Percentiles rank a stretch among this genome's conserved stretches.
These are phyloP conservation scores for Montipora sp. DNA, from an alignment of 64 coral and sea anemone genomes.

Conservation along the genomic window DNA sequence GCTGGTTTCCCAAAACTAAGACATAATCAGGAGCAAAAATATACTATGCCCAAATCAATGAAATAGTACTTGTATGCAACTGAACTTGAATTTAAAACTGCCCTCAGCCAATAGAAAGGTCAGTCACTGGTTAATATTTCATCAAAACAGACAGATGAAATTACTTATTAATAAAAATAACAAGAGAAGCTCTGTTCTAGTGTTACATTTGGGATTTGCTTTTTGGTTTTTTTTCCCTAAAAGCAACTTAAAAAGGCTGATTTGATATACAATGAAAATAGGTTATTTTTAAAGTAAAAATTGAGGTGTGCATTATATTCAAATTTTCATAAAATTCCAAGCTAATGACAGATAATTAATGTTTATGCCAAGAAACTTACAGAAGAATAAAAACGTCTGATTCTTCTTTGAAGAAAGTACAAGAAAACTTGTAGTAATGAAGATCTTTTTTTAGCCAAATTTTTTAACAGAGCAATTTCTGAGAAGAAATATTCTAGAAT, in stretches of 20 bases:
- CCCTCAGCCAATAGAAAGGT: slow-evolving; percentile 66
- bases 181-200: not conserved
- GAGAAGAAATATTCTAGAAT: not conserved
- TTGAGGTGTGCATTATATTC: not conserved
- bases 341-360: not conserved
- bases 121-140: slow-evolving; percentile 82
- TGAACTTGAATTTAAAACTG: slow-evolving; percentile 84
- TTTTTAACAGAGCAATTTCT: not conserved
- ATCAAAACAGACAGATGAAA: slow-evolving; percentile 42
- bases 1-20: slow-evolving; percentile 16
- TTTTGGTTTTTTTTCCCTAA: not conserved
- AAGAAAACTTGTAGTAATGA: not conserved
- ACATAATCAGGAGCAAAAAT: not conserved
- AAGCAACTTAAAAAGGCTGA: not conserved
- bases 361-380: not conserved
- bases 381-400: not conserved
- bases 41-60: not conserved
- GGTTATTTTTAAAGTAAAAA: not conserved
- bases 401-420: not conserved
- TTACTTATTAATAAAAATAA: slow-evolving; percentile 17
- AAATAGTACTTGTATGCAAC: slow-evolving; percentile 72
- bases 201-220: not conserved
- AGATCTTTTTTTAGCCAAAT: not conserved
- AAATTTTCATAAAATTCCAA: not conserved
- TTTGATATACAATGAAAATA: slow-evolving; percentile 21